Percentiles rank a stretch among this genome's conserved stretches.
Evolutionary conservation across 2,113 vertebrate genomes (phyloP).

Genomic region (Panthera uncia): DNA sequence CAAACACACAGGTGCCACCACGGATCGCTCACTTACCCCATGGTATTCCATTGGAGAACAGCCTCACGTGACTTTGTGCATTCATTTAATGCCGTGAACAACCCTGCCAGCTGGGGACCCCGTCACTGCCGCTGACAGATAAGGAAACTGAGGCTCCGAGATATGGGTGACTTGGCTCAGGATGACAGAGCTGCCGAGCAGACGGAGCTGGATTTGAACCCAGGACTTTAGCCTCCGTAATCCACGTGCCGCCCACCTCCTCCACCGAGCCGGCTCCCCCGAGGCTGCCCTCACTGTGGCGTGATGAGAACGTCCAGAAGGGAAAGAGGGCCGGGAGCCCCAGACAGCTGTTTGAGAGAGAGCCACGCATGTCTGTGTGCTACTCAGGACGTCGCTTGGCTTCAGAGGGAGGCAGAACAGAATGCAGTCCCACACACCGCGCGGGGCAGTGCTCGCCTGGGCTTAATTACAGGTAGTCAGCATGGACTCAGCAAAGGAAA

Average conservation of each 20-base stretch:
- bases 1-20: rapidly evolving
- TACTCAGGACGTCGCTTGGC: background rate
- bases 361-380: rapidly evolving
- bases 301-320: rapidly evolving
- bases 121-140: rapidly evolving
- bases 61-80: background rate
- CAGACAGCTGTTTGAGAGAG: background rate
- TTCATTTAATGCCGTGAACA: rapidly evolving
- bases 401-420: background rate
- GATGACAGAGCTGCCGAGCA: too few species aligned
- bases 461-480: background rate
- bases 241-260: rapidly evolving
- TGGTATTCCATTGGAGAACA: rapidly evolving
- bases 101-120: rapidly evolving
- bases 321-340: rapidly evolving
- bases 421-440: background rate
- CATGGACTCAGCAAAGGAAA: background rate
- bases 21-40: background rate
- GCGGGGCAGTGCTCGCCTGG: background rate
- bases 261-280: rapidly evolving
- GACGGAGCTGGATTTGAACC: too few species aligned
- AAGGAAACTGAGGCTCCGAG: background rate
- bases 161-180: background rate
- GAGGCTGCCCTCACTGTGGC: too few species aligned
- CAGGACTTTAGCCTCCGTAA: background rate